Percentiles rank a stretch among this genome's conserved stretches.
Evolutionary conservation across 1,140 invertebrate species (phyloP).

Genomic region (Eumaeus atala): DNA sequence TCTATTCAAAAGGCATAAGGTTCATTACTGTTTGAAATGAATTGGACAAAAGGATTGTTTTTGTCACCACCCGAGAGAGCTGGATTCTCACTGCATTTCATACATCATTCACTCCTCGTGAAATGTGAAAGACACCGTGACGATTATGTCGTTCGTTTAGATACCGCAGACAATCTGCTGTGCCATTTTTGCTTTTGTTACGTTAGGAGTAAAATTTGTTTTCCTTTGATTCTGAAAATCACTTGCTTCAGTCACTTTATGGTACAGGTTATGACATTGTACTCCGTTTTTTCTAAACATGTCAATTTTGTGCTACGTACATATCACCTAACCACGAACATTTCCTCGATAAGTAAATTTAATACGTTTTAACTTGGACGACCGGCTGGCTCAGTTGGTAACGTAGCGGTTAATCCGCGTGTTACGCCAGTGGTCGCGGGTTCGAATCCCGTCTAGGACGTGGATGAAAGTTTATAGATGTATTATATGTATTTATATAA

Average conservation of each 20-base stretch:
- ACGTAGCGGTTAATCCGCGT: too few species aligned
- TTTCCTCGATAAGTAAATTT: too few species aligned
- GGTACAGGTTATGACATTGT: slow-evolving; percentile 15
- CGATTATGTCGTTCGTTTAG: slow-evolving; percentile 57
- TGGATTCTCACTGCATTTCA: slow-evolving; percentile 54
- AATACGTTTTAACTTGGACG: too few species aligned
- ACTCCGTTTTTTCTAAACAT: too few species aligned
- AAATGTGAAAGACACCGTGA: slow-evolving; percentile 63
- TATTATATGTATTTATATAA: too few species aligned
- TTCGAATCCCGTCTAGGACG: too few species aligned
- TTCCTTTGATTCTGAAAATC: slow-evolving; percentile 31
- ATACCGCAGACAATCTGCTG: slow-evolving; percentile 6
- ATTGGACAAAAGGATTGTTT: slow-evolving; percentile 15
- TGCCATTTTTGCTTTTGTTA: slow-evolving; percentile 7
- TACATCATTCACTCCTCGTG: slow-evolving; percentile 63
- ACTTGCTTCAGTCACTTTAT: slow-evolving; percentile 43
- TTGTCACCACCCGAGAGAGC: slow-evolving; percentile 43
- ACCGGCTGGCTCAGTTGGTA: too few species aligned
- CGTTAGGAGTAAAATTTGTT: slow-evolving; percentile 33
- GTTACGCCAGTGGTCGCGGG: too few species aligned
- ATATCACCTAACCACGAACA: too few species aligned
- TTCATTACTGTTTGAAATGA: slow-evolving; percentile 16
- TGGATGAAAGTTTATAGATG: too few species aligned
- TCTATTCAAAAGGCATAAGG: slow-evolving; percentile 25
- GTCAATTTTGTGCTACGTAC: too few species aligned